phyloP scores from a whole-genome alignment of 2,888 invertebrate species.

The Dryocosmus kuriphilus region DNA sequence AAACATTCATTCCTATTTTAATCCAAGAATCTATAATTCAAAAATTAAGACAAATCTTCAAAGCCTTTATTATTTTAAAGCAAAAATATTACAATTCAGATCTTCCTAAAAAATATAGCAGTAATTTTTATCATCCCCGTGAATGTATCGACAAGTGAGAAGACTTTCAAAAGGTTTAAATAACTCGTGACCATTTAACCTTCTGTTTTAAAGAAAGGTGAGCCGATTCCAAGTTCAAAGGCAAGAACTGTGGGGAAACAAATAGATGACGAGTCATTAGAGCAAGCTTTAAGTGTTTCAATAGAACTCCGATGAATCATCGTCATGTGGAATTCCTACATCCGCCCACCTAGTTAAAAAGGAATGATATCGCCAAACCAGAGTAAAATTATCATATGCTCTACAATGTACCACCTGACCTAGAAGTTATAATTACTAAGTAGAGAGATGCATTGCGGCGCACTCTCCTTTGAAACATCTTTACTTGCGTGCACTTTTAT shows the following conservation, averaged over 20 bases:
- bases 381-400: slow-evolving; percentile 36
- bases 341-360: slow-evolving; percentile 23
- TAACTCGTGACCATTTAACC: neutral
- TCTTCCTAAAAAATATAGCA: too few species aligned
- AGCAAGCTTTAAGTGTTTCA: slow-evolving; percentile 16
- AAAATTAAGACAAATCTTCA: neutral
- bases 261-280: slow-evolving; percentile 25
- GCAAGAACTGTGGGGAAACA: slow-evolving; percentile 22
- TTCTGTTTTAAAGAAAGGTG: slow-evolving; percentile 15
- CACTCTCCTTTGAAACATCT: slow-evolving; percentile 51
- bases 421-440: slow-evolving; percentile 65
- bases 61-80: neutral
- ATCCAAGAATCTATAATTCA: neutral
- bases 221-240: slow-evolving; percentile 29
- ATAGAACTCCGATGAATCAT: slow-evolving; percentile 29
- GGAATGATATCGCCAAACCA: slow-evolving; percentile 24
- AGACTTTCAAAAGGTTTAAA: too few species aligned
- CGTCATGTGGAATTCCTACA: slow-evolving; percentile 18
- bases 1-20: slow-evolving; percentile 12
- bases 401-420: slow-evolving; percentile 52
- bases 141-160: too few species aligned
- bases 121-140: too few species aligned
- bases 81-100: neutral
- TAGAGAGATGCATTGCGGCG: slow-evolving; percentile 55
- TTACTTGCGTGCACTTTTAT: slow-evolving; percentile 57